A percentile compares a stretch with the other conserved stretches of the same genome.
Evolutionary conservation across 1,140 invertebrate genomes (phyloP).

Genomic region (Doryteuthis pealeii): DNA sequence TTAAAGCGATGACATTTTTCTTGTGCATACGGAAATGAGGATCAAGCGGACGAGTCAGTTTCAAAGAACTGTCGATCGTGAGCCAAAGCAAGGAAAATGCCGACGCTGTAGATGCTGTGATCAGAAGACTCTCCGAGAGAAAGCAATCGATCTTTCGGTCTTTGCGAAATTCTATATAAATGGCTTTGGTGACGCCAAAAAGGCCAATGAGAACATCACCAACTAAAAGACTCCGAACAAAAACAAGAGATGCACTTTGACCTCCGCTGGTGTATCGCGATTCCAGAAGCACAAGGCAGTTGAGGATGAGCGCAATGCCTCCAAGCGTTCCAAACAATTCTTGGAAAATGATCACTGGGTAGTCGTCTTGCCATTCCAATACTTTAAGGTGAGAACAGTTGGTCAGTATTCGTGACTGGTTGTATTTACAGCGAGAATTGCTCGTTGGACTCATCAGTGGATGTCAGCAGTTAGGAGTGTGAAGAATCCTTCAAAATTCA

Average conservation of each 20-base stretch:
- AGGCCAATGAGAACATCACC: slow-evolving; percentile 40
- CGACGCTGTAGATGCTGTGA: slow-evolving; percentile 39
- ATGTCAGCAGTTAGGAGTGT: background rate
- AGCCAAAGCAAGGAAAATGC: slow-evolving; percentile 37
- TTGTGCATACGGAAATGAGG: slow-evolving; percentile 38
- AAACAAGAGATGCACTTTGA: slow-evolving; percentile 41
- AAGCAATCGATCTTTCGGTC: slow-evolving; percentile 42
- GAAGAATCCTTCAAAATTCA: background rate
- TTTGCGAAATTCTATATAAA: slow-evolving; percentile 32
- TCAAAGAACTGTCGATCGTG: slow-evolving; percentile 40
- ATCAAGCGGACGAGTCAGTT: slow-evolving; percentile 33
- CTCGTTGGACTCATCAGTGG: background rate
- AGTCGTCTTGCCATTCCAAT: background rate
- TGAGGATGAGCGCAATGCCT: slow-evolving; percentile 23
- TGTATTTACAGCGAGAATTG: background rate
- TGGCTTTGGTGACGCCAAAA: slow-evolving; percentile 45
- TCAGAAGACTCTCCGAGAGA: slow-evolving; percentile 50
- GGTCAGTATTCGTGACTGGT: background rate
- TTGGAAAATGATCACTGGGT: background rate
- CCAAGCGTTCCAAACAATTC: slow-evolving; percentile 12
- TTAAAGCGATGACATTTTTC: slow-evolving; percentile 38
- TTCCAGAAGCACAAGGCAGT: slow-evolving; percentile 29
- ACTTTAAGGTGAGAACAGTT: background rate
- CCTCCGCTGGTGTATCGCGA: slow-evolving; percentile 42
- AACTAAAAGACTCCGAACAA: slow-evolving; percentile 44